phyloP scores from a whole-genome alignment of 2,113 vertebrate species.

The Ginglymostoma cirratum region DNA sequence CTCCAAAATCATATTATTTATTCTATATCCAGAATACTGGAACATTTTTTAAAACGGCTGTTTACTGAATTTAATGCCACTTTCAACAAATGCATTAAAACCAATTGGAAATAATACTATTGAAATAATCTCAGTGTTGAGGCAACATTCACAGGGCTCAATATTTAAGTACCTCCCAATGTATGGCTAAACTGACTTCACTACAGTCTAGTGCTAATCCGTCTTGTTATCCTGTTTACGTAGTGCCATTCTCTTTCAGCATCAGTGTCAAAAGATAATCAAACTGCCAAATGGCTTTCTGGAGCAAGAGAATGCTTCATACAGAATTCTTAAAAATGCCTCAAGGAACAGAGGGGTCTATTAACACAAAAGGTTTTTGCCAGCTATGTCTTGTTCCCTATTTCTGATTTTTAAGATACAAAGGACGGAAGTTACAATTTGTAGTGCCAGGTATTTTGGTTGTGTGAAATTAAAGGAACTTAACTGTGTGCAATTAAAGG shows the following conservation, averaged over 20 bases:
- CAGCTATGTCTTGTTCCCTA: not conserved
- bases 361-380: not conserved
- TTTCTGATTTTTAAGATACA: not conserved
- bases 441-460: not conserved
- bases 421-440: not conserved
- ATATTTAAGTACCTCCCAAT: too few species aligned
- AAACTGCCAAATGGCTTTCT: constrained; percentile 12
- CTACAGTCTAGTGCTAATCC: not conserved
- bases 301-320: not conserved
- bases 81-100: not conserved
- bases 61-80: not conserved
- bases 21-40: too few species aligned
- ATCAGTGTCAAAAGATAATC: constrained; percentile 10
- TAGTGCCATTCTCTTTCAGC: not conserved
- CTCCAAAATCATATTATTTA: not conserved
- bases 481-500: not conserved
- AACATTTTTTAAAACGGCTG: not conserved
- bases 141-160: not conserved
- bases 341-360: not conserved
- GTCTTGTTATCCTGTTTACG: not conserved
- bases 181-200: not conserved
- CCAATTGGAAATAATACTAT: not conserved
- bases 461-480: not conserved
- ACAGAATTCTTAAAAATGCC: not conserved
- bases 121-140: not conserved